phyloP scores from a whole-genome alignment of 1,140 invertebrate genomes.

The Macrosteles quadrilineatus region DNA sequence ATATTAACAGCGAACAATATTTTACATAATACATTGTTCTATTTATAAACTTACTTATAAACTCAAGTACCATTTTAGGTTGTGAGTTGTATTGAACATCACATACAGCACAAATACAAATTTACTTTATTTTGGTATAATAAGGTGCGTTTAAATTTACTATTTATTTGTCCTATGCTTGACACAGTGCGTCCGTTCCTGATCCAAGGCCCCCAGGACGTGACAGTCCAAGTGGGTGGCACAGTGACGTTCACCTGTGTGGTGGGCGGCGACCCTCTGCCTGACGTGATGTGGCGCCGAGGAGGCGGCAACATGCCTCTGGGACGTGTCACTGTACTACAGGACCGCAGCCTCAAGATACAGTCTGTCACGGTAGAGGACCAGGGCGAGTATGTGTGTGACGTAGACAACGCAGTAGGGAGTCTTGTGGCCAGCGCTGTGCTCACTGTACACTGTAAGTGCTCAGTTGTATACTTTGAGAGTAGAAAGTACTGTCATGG shows the following conservation, averaged over 20 bases:
- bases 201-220: slow-evolving; percentile 73
- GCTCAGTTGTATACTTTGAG: no score
- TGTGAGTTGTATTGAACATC: no score
- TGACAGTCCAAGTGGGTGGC: slow-evolving; percentile 66
- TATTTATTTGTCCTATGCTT: not conserved
- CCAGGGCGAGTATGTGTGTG: slow-evolving; percentile 90
- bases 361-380: slow-evolving; percentile 73
- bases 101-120: no score
- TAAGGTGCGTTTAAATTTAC: no score
- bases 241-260: slow-evolving; percentile 79
- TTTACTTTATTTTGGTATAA: no score
- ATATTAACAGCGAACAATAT: no score
- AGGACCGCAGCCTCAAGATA: slow-evolving; percentile 75
- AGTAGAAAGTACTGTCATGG: no score
- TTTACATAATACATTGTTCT: no score
- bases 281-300: slow-evolving; percentile 70
- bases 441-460: slow-evolving; percentile 77
- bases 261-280: slow-evolving; percentile 71
- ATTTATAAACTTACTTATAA: no score
- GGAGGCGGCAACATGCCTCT: slow-evolving; percentile 68
- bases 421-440: slow-evolving; percentile 76
- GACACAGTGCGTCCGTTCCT: slow-evolving; percentile 78
- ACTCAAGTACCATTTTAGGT: no score
- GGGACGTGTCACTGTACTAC: slow-evolving; percentile 72
- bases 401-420: slow-evolving; percentile 85